Conservation (phyloP, 1,140 invertebrate species). For the Bombus picipes region DNA sequence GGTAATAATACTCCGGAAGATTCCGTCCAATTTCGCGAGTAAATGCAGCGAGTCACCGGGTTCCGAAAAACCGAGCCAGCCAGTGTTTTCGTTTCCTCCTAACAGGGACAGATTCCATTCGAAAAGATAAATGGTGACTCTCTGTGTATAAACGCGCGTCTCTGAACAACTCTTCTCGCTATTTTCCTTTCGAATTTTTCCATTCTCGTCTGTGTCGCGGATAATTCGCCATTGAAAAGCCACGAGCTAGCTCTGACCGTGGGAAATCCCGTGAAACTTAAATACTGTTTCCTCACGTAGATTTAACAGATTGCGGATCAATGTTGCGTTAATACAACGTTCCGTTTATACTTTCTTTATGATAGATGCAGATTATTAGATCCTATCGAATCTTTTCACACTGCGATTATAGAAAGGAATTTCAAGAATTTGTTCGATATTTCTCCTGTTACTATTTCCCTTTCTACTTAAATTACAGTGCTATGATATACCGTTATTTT, state of each 20-base stretch:
- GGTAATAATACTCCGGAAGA: neutral
- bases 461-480: too few relatives aligned
- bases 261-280: neutral
- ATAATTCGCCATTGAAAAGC: neutral
- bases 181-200: neutral
- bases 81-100: constrained; percentile 18
- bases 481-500: too few relatives aligned
- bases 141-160: neutral
- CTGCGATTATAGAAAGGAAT: too few relatives aligned
- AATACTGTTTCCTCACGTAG: neutral
- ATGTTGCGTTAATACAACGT: neutral
- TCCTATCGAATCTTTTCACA: too few relatives aligned
- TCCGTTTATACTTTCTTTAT: too few relatives aligned
- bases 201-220: neutral
- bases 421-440: too few relatives aligned
- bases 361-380: too few relatives aligned
- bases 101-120: constrained; percentile 9
- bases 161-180: neutral
- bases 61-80: neutral
- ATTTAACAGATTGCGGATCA: neutral
- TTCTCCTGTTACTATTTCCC: too few relatives aligned
- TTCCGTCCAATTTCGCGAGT: constrained; percentile 9
- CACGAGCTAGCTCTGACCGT: neutral
- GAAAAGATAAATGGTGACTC: constrained; percentile 40
- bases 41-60: neutral